A percentile compares a stretch with the other conserved stretches of the same genome.
phyloP scores from a whole-genome alignment of 2,888 invertebrate species.

The Teleiodes luculella region DNA sequence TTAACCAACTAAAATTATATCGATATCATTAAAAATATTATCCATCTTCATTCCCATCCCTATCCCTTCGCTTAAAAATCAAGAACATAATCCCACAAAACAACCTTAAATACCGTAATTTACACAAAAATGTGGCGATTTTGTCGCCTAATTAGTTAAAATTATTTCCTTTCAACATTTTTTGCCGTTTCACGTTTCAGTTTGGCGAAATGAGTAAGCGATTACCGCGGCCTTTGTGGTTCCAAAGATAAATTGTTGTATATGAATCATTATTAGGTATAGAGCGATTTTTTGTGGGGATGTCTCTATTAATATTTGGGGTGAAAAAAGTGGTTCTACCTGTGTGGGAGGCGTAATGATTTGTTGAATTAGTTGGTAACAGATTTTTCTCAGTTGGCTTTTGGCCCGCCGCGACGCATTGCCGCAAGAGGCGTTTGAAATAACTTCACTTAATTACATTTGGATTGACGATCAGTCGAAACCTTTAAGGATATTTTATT shows the following conservation, averaged over 20 bases:
- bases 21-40: not conserved
- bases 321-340: slow-evolving; percentile 36
- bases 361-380: slow-evolving; percentile 45
- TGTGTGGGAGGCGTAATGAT: slow-evolving; percentile 58
- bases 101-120: slow-evolving; percentile 58
- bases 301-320: slow-evolving; percentile 58
- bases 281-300: slow-evolving; percentile 48
- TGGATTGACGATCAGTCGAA: not conserved
- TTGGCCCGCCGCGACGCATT: slow-evolving; percentile 6
- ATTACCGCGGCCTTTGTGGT: slow-evolving; percentile 59
- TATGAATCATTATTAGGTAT: slow-evolving; percentile 49
- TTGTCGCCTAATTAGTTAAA: slow-evolving; percentile 75
- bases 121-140: slow-evolving; percentile 61
- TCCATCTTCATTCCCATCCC: slow-evolving; percentile 28
- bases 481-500: not conserved
- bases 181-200: slow-evolving; percentile 36
- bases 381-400: slow-evolving; percentile 23
- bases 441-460: slow-evolving; percentile 16
- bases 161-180: slow-evolving; percentile 48
- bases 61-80: slow-evolving; percentile 37
- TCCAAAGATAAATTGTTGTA: slow-evolving; percentile 63
- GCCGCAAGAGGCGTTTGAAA: slow-evolving; percentile 24
- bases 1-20: not conserved
- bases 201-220: slow-evolving; percentile 66
- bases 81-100: slow-evolving; percentile 54